Percentiles rank a stretch among this genome's conserved stretches.
phyloP scores from a whole-genome alignment of 2,888 invertebrate genomes.

The Boloria selene region DNA sequence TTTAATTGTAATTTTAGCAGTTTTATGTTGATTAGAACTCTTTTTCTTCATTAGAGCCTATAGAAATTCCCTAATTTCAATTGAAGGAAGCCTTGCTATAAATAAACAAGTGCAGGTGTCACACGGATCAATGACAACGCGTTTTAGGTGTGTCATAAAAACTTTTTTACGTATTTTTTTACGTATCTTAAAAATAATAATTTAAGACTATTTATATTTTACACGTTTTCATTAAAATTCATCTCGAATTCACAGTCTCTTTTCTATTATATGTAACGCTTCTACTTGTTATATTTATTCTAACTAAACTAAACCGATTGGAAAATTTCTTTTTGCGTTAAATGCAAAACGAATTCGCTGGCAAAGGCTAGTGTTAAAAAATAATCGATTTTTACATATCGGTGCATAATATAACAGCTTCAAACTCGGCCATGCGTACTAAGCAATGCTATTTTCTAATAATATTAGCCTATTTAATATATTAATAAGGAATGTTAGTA shows the following conservation, averaged over 20 bases:
- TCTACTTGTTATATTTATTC: no score
- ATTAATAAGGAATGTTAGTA: background rate
- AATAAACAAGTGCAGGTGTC: slow-evolving; percentile 1
- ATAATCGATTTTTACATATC: slow-evolving; percentile 20
- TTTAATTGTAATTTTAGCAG: background rate
- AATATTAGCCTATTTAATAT: slow-evolving; percentile 24
- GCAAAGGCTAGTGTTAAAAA: slow-evolving; percentile 4
- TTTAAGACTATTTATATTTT: no score
- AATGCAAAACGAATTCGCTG: background rate
- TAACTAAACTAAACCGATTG: background rate
- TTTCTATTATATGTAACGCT: no score
- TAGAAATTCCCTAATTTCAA: slow-evolving; percentile 1
- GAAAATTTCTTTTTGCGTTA: background rate
- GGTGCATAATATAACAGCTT: slow-evolving; percentile 17
- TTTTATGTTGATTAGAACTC: background rate
- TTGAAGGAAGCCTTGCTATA: slow-evolving; percentile 13
- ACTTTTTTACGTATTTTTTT: background rate
- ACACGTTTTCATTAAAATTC: no score
- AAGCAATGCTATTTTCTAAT: slow-evolving; percentile 30
- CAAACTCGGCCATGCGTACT: slow-evolving; percentile 23
- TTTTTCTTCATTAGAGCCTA: no score
- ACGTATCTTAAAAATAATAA: no score
- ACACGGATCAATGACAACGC: background rate
- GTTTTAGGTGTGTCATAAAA: slow-evolving; percentile 3
- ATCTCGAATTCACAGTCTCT: no score